Evolutionary conservation across 2,888 invertebrate genomes (phyloP).

Genomic region (Drosophila emarginata): DNA sequence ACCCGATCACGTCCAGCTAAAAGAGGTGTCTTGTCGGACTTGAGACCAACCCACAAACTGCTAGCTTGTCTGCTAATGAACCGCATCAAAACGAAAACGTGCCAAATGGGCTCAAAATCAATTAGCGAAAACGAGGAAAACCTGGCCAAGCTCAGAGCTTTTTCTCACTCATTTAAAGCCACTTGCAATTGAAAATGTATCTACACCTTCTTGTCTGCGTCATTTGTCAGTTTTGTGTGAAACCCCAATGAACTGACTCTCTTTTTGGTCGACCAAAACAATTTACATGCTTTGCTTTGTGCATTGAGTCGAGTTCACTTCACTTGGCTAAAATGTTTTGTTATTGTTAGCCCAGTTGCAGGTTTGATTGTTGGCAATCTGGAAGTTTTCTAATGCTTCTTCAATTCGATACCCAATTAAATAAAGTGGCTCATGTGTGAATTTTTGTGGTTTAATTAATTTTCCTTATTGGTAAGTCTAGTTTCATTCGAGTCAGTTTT

Average conservation of each 20-base stretch:
- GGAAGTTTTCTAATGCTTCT: slow-evolving; percentile 9
- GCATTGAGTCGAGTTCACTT: slow-evolving; percentile 20
- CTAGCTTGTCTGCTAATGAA: slow-evolving; percentile 65
- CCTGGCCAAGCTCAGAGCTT: slow-evolving; percentile 14
- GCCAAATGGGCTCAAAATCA: slow-evolving; percentile 68
- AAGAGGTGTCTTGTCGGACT: slow-evolving; percentile 2
- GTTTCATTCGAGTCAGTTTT: too few species aligned
- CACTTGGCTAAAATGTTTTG: slow-evolving; percentile 32
- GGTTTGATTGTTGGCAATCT: slow-evolving; percentile 52
- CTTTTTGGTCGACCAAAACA: slow-evolving; percentile 30
- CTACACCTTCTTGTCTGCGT: slow-evolving; percentile 25
- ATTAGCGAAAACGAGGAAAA: slow-evolving; percentile 58
- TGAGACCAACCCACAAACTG: slow-evolving; percentile 19
- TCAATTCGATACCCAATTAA: slow-evolving; percentile 35
- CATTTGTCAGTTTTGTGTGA: slow-evolving; percentile 77
- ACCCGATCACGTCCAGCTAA: slow-evolving; percentile 16
- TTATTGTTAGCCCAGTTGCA: slow-evolving; percentile 22
- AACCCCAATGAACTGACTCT: slow-evolving; percentile 42
- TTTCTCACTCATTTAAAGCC: slow-evolving; percentile 18
- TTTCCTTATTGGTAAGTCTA: neutral
- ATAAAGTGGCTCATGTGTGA: slow-evolving; percentile 40
- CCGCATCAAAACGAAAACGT: slow-evolving; percentile 64
- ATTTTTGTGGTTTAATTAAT: neutral
- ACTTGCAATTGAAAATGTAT: neutral
- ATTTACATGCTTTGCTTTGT: slow-evolving; percentile 48